Evolutionary conservation across 2,113 vertebrate genomes (phyloP), one percentile per base, ranked within the genome.

Genomic region (Heloderma charlesbogerti): DNA sequence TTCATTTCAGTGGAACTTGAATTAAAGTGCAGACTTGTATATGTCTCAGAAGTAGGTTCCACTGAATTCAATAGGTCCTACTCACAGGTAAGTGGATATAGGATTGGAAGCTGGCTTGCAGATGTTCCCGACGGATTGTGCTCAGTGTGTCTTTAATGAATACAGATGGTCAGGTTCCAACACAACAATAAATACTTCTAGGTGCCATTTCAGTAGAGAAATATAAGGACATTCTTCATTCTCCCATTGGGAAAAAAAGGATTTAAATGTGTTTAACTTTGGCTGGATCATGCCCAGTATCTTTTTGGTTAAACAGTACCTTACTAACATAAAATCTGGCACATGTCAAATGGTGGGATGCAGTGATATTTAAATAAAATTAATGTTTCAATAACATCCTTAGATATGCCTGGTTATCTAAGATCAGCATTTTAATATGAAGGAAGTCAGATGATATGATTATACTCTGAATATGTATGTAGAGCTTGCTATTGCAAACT

Each of bases 341-440:
- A 71, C 10, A 80, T 51, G 16, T 12, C 13, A 48, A 69, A 54
- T 81, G 3, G 37, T 74, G 20, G 43, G 31, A 4, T 63, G 27
- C 29, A 81, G 63, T 51, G 45, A 51, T 43, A 22, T 83, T 89
- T 83, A 89, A 51, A 51, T 71, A 29, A 79, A 67, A 67, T 57
- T 60, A 74, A 74, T 31, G 6, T 69, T 57, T 83, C 57, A 74
- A 29, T 72, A 25, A 83, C 83, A 43, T 43, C 60, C 54, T 77
- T 40, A 77, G 29, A 51, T 77, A 31, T 9, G 22, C 67, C 37
- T 89, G 69, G 48, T 83, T 40, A 72, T 54, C 77, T 29, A 71
- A 71, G 34, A 57, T 57, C 37, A 22, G n/a, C n/a, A 82, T 57
- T 89, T 72, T 89, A 82, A 89, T 54, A 71, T 83, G 69, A 74